Evolutionary conservation across 1,140 invertebrate genomes (phyloP).

Genomic region (Drosophila rufa): DNA sequence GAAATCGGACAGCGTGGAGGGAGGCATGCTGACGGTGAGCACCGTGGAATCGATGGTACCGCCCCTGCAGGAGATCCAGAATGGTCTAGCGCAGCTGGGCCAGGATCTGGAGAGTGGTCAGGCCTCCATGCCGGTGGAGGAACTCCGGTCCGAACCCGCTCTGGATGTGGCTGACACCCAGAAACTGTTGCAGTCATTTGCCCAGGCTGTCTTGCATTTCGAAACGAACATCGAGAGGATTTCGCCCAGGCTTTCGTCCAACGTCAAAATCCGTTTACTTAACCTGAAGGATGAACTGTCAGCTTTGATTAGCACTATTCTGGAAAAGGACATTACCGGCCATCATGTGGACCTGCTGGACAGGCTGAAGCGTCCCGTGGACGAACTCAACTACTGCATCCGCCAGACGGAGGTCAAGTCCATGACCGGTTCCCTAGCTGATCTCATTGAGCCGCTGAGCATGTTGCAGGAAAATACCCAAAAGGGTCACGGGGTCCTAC

Average conservation of each 20-base stretch:
- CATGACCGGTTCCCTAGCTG: conserved; percentile 72
- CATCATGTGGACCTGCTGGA: conserved; percentile 74
- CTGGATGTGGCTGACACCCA: conserved; percentile 76
- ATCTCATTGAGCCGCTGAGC: conserved; percentile 83
- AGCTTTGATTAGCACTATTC: conserved; percentile 69
- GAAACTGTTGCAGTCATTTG: conserved; percentile 78
- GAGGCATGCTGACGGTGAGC: conserved; percentile 80
- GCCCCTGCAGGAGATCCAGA: conserved; percentile 86
- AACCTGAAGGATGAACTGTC: conserved; percentile 78
- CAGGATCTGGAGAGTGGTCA: conserved; percentile 77
- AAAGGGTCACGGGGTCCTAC: conserved; percentile 62
- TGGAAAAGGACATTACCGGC: conserved; percentile 75
- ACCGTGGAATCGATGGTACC: conserved; percentile 86
- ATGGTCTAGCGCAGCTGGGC: conserved; percentile 83
- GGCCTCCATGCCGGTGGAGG: conserved; percentile 23
- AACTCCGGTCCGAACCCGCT: conserved; percentile 37
- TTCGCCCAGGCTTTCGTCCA: conserved; percentile 51
- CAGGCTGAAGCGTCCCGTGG: conserved; percentile 74
- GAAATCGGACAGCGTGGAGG: conserved; percentile 65
- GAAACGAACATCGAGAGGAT: conserved; percentile 80
- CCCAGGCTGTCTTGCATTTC: conserved; percentile 81
- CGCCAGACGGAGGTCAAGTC: conserved; percentile 81
- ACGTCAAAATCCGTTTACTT: conserved; percentile 61
- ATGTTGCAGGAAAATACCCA: conserved; percentile 70
- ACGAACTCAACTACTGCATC: conserved; percentile 84